A percentile compares a stretch with the other conserved stretches of the same genome.
These are phyloP conservation scores for Agriopis marginaria DNA, from an alignment of 2,888 invertebrate species.

Conservation along the genomic window DNA sequence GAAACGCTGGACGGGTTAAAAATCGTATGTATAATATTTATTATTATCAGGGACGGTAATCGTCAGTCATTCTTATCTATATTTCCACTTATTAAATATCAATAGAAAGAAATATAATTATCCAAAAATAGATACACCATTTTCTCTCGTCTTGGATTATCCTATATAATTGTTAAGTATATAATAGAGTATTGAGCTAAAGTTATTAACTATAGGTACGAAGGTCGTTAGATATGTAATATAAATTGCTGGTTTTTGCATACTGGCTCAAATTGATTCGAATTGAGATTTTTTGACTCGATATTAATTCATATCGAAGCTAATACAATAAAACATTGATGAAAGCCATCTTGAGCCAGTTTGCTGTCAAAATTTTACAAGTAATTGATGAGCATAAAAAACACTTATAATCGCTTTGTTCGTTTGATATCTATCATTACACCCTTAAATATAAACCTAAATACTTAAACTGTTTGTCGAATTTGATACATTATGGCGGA, in stretches of 20 bases:
- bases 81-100: slow-evolving; percentile 43
- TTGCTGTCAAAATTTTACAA: slow-evolving; percentile 45
- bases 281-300: slow-evolving; percentile 15
- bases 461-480: slow-evolving; percentile 57
- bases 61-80: slow-evolving; percentile 57
- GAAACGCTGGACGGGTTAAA: slow-evolving; percentile 28
- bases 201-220: slow-evolving; percentile 38
- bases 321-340: neutral
- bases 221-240: slow-evolving; percentile 32
- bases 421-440: slow-evolving; percentile 42
- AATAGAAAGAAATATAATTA: slow-evolving; percentile 54
- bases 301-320: neutral
- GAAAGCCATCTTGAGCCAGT: slow-evolving; percentile 6
- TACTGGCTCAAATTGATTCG: slow-evolving; percentile 14
- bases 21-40: slow-evolving; percentile 40
- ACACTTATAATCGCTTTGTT: slow-evolving; percentile 63
- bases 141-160: slow-evolving; percentile 49
- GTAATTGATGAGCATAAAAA: slow-evolving; percentile 68
- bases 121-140: slow-evolving; percentile 53
- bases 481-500: slow-evolving; percentile 82
- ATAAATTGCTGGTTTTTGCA: neutral
- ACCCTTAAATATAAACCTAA: slow-evolving; percentile 52
- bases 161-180: slow-evolving; percentile 46
- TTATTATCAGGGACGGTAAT: slow-evolving; percentile 59
- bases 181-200: slow-evolving; percentile 52